phyloP scores from a whole-genome alignment of 2,888 invertebrate genomes.

The Nomada fabriciana region DNA sequence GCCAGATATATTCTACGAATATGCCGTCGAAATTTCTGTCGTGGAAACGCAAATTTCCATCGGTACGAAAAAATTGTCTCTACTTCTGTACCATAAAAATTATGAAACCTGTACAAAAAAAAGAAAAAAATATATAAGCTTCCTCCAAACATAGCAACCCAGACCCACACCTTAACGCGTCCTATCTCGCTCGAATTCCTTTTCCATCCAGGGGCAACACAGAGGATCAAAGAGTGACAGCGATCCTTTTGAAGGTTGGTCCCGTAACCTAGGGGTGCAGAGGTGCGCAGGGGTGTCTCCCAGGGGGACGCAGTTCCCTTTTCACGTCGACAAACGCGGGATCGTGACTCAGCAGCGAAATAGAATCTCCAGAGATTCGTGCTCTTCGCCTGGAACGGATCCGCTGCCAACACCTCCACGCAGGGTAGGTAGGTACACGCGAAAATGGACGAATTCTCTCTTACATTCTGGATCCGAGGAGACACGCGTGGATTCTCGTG shows the following conservation, averaged over 20 bases:
- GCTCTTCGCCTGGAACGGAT: slow-evolving; percentile 73
- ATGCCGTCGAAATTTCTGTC: no score
- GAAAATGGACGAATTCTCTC: slow-evolving; percentile 65
- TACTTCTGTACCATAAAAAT: no score
- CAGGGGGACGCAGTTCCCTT: slow-evolving; percentile 65
- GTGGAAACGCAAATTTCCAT: no score
- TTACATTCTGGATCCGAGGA: slow-evolving; percentile 27
- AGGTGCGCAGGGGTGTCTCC: slow-evolving; percentile 64
- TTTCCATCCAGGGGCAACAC: slow-evolving; percentile 3
- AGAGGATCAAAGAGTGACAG: slow-evolving; percentile 42
- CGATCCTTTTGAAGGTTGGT: slow-evolving; percentile 52
- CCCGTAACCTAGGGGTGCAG: slow-evolving; percentile 57
- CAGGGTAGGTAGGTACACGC: slow-evolving; percentile 41
- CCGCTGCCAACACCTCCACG: slow-evolving; percentile 70
- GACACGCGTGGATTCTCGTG: slow-evolving; percentile 51
- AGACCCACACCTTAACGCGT: no score
- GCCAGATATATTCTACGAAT: no score
- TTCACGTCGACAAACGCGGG: slow-evolving; percentile 74
- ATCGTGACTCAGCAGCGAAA: slow-evolving; percentile 81
- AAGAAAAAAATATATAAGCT: no score
- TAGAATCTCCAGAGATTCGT: slow-evolving; percentile 80
- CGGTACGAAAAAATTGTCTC: no score
- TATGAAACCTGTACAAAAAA: no score
- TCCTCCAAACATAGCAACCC: no score
- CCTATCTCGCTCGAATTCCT: no score